These are phyloP conservation scores for Beris morrisii DNA, from an alignment of 2,888 invertebrate species.

Conservation along the genomic window DNA sequence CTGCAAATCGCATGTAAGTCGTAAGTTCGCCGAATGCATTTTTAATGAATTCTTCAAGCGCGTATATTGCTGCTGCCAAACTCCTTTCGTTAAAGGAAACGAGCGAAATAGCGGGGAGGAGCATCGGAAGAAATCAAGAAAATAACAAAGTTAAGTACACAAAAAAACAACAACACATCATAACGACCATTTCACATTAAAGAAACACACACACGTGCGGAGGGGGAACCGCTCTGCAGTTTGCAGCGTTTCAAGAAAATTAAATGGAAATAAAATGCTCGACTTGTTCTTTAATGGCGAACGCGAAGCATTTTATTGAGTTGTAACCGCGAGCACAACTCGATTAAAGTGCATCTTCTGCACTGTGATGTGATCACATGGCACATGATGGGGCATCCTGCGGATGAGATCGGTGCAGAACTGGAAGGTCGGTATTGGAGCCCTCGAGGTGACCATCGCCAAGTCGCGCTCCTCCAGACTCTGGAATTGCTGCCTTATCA, in stretches of 20 bases:
- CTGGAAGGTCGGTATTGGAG: too few species aligned
- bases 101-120: neutral
- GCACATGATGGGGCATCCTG: neutral
- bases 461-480: too few species aligned
- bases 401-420: neutral
- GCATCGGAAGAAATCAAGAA: too few species aligned
- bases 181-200: neutral
- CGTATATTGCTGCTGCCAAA: neutral
- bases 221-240: too few species aligned
- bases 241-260: slow-evolving; percentile 34
- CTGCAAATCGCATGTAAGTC: neutral
- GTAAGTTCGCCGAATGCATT: slow-evolving; percentile 10
- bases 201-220: neutral
- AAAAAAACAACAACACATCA: too few species aligned
- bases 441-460: too few species aligned
- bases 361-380: neutral
- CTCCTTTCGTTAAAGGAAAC: neutral
- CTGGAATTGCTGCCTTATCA: too few species aligned
- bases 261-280: slow-evolving; percentile 42
- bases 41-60: slow-evolving; percentile 19
- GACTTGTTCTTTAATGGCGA: slow-evolving; percentile 38
- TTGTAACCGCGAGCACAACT: slow-evolving; percentile 38
- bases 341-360: neutral
- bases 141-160: neutral
- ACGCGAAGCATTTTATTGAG: slow-evolving; percentile 40